Conservation (phyloP, 2,888 invertebrate genomes). For the Iselma pallidipennis region DNA sequence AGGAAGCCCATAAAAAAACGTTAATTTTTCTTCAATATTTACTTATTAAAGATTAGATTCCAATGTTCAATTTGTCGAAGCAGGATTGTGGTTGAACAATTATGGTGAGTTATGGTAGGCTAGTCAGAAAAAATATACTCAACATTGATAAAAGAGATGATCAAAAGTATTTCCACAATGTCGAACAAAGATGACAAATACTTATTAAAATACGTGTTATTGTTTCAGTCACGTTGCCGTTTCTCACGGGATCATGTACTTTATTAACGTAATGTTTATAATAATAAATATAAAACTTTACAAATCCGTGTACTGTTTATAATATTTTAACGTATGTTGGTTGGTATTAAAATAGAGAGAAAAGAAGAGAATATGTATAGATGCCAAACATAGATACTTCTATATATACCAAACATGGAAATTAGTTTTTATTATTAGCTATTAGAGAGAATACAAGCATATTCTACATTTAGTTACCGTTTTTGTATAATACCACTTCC, state of each 20-base stretch:
- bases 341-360: background rate
- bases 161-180: conserved; percentile 5
- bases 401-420: background rate
- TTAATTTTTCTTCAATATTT: conserved; percentile 16
- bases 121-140: conserved; percentile 34
- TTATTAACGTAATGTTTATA: conserved; percentile 45
- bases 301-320: conserved; percentile 35
- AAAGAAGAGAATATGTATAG: background rate
- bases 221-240: conserved; percentile 57
- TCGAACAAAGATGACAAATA: conserved; percentile 42
- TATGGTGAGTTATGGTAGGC: conserved; percentile 49
- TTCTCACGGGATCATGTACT: conserved; percentile 56
- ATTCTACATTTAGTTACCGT: background rate
- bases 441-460: too few relatives aligned
- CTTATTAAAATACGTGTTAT: conserved; percentile 58
- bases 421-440: background rate
- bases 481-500: background rate
- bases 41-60: conserved; percentile 26
- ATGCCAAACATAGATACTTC: background rate
- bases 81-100: conserved; percentile 48
- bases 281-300: conserved; percentile 34
- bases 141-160: conserved; percentile 14
- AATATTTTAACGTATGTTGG: background rate
- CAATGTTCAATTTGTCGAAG: conserved; percentile 47
- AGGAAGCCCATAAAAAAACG: conserved; percentile 23